Base-by-base conservation (phyloP, 2,888 invertebrate genomes). In the Alloscopus bannaensis region DNA sequence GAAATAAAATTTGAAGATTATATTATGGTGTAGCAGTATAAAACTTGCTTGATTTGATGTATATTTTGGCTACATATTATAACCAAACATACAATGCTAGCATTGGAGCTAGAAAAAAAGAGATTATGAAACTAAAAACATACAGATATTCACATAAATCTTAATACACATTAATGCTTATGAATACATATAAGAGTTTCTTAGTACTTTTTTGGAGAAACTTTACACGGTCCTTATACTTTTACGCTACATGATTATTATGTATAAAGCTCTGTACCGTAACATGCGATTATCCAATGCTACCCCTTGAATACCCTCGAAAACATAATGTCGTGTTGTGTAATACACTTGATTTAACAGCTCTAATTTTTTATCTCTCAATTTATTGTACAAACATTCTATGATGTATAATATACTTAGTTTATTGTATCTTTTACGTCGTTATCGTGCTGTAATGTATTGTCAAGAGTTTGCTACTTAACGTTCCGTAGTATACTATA, bases 211-310 rank as follows among this genome's bases (percentile, higher is more conserved):
- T 36, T 36, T 13, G 36, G 36, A 36, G 13, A 13, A 36, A 36
- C 6, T 36, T 36, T 36, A 13, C 36, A 36, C 36, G 8, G 36
- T 36, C 36, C 8, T 24, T 62, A 22, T 40, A 29, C 40, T 59
- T 66, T 18, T 24, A 59, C 18, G 52, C 36, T 40, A 68, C 42
- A 16, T 42, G 29, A 62, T 55, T 64, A 55, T 73, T 57, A 42
- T 59, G 57, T 57, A 45, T 66, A 72, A 78, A 79, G 79, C 79
- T 79, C 79, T 79, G 66, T 79, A 79, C 68, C 28, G 72, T 79
- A 60, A 79, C 66, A 79, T 79, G 79, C 79, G 79, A 79, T 65
- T 71, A 78, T 59, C 59, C 29, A 72, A 40, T 70, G 26, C 50
- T 28, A 24, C 57, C 4, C 29, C 2, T 36, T 47, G 11, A 47